Percentiles rank a stretch among this genome's conserved stretches.
Conservation (phyloP, 2,113 vertebrate species). For the Eira barbara region DNA sequence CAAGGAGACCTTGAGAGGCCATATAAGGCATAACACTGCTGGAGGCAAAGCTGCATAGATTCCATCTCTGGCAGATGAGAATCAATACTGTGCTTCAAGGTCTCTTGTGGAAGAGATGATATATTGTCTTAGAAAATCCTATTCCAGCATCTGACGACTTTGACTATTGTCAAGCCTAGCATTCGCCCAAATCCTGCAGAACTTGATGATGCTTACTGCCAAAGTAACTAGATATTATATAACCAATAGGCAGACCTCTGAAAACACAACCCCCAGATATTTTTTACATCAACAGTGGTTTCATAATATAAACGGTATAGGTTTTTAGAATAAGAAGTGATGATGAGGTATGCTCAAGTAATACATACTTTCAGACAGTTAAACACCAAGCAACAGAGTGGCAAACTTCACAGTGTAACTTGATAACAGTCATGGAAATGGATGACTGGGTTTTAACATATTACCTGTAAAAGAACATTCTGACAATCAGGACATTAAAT, state of each 20-base stretch:
- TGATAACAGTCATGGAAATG: not conserved
- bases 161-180: not conserved
- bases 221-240: not conserved
- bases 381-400: conserved; percentile 55
- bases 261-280: not conserved
- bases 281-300: not conserved
- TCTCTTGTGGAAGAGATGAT: not conserved
- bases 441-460: not conserved
- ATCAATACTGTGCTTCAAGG: not conserved
- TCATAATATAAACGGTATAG: conserved; percentile 80
- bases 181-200: not conserved
- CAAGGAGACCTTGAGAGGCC: not conserved
- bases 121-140: not conserved
- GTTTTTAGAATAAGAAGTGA: conserved; percentile 73
- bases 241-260: not conserved
- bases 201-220: not conserved
- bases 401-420: conserved; percentile 81
- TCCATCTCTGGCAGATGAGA: conserved; percentile 2
- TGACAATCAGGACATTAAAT: conserved; percentile 41
- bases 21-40: not conserved
- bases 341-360: conserved; percentile 14
- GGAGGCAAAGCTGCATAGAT: not conserved
- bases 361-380: conserved; percentile 67
- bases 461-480: conserved; percentile 47
- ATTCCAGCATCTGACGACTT: not conserved